A percentile compares a stretch with the other conserved stretches of the same genome.
These are phyloP conservation scores for Erynnis tages DNA, from an alignment of 2,888 invertebrate genomes.

Conservation along the genomic window DNA sequence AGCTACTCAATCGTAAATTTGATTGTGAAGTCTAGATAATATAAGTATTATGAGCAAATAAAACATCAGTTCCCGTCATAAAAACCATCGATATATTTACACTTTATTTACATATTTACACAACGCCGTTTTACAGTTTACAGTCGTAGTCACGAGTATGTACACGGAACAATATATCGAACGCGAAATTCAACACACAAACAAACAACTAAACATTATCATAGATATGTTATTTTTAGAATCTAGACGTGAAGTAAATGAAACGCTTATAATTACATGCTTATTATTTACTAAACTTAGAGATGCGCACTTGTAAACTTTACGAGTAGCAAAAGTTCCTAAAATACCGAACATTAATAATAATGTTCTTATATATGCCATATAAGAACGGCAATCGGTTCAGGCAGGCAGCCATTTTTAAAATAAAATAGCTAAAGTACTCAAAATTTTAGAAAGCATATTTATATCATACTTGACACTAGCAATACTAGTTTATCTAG, in stretches of 20 bases:
- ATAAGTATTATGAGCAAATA: constrained; percentile 48
- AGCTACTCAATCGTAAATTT: too few species aligned
- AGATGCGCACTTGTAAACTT: constrained; percentile 9
- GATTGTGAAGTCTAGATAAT: too few species aligned
- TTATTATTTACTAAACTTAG: neutral
- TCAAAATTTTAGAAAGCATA: too few species aligned
- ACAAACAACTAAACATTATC: constrained; percentile 14
- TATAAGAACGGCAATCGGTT: too few species aligned
- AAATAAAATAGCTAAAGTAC: too few species aligned
- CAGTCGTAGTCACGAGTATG: constrained; percentile 47
- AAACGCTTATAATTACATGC: neutral
- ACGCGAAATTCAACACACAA: constrained; percentile 13
- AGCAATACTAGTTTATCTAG: too few species aligned
- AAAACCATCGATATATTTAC: constrained; percentile 80
- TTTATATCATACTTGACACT: too few species aligned
- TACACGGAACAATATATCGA: constrained; percentile 43
- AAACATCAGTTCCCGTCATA: constrained; percentile 65
- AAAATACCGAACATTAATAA: too few species aligned
- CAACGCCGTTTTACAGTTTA: constrained; percentile 40
- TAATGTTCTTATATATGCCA: too few species aligned
- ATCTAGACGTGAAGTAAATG: constrained; percentile 5
- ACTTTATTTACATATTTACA: constrained; percentile 74
- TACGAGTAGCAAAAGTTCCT: too few species aligned
- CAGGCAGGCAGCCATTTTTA: too few species aligned
- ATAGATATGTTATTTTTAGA: constrained; percentile 23